Percentiles rank a stretch among this genome's conserved stretches.
These are phyloP conservation scores for Pocillopora grandis DNA, from an alignment of 92 coral and sea anemone species.

Conservation along the genomic window DNA sequence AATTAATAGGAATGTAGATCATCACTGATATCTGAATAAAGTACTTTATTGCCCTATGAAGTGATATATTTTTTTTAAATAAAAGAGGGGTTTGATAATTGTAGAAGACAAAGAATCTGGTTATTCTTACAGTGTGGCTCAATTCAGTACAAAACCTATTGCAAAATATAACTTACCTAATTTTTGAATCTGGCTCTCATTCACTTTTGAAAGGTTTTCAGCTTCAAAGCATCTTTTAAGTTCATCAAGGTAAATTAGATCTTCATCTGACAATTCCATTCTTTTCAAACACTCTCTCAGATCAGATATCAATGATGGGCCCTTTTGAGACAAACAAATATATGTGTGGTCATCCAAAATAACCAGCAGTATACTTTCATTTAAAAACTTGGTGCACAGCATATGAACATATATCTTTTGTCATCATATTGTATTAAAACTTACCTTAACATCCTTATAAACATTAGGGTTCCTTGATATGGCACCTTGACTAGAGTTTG, in stretches of 20 bases:
- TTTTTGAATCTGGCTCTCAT: background rate
- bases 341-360: background rate
- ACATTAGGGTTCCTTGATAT: conserved; percentile 22
- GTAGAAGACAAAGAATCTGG: too few relatives aligned
- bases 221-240: conserved; percentile 28
- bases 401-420: background rate
- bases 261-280: conserved; percentile 36
- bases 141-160: background rate
- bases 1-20: background rate
- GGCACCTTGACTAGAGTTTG: conserved; percentile 18
- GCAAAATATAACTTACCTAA: background rate
- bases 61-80: too few relatives aligned
- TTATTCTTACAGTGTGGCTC: too few relatives aligned
- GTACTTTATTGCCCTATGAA: too few relatives aligned
- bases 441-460: conserved; percentile 24
- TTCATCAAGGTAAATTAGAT: conserved; percentile 36
- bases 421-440: background rate
- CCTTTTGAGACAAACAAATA: conserved; percentile 7
- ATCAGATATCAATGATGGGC: conserved; percentile 3
- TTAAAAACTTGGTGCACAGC: too few relatives aligned
- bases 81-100: too few relatives aligned
- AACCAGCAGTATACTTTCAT: too few relatives aligned
- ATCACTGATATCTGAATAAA: background rate
- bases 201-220: background rate
- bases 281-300: conserved; percentile 40